Evolutionary conservation across 2,797 vertebrate species (phyloP), one percentile per base, ranked within the genome.

Genomic region (Glossophaga mutica): DNA sequence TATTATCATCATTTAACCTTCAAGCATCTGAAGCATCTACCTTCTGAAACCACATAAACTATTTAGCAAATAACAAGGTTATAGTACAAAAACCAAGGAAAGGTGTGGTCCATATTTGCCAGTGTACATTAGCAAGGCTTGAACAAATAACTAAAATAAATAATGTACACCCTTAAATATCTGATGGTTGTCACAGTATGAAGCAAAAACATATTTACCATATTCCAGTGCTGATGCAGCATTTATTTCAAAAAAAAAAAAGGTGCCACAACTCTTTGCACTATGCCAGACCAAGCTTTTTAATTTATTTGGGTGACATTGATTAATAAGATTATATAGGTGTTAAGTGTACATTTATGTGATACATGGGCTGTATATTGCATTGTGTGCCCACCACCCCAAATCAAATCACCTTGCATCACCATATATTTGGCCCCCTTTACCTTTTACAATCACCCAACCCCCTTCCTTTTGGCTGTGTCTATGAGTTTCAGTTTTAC

Each of bases 71-170:
- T 42, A 74, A 39, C 24, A 95, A 83, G 6, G 2, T 29, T 81
- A 95, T 86, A 50, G 21, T 59, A 81, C 44, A 78, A 93, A 92
- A 26, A 32, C 9, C 16, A 92, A 55, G 26, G 32, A 68, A 55
- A 81, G 62, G 21, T 59, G 1, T 42, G 59, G 3, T 65, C 65
- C 55, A 32, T 46, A 62, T 87, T 83, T 91, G 46, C 6, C 32
- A 70, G 8, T 71, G 46, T 39, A 68, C 21, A 8, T 19, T 90
- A 76, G 70, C 32, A 94, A 91, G n/a, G 11, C 16, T 96, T 37
- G 8, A 88, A 79, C 6, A 95, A 95, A 57, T 83, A 94, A 94
- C 48, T 94, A 93, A 95, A 96, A 85, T 77, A n/a, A 91, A 46
- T 82, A 82, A 77, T 24, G 48, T 18, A 21, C 55, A n/a, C 71